Percentiles rank a stretch among this genome's conserved stretches.
Evolutionary conservation across 2,797 vertebrate species (phyloP).

Genomic region (Xiphorhynchus erythropygius): DNA sequence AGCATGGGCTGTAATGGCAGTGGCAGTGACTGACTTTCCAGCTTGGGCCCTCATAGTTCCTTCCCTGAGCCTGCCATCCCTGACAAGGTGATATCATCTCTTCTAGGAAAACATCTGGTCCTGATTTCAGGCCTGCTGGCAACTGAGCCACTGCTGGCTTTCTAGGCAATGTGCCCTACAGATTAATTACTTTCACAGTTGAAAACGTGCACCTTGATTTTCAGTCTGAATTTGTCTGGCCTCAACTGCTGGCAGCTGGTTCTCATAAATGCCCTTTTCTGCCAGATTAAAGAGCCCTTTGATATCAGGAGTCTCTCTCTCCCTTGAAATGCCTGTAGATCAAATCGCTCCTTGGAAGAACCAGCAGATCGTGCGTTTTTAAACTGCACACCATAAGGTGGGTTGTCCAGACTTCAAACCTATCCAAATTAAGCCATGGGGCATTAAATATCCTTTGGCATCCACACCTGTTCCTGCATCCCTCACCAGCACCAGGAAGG

Average conservation of each 20-base stretch:
- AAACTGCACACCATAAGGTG: not conserved
- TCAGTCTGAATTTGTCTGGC: slow-evolving; percentile 40
- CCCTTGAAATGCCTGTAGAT: slow-evolving; percentile 37
- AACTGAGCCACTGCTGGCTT: fast-evolving
- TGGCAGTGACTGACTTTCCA: fast-evolving
- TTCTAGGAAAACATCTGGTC: slow-evolving; percentile 50
- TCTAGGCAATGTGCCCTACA: not conserved
- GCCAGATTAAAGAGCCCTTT: slow-evolving; percentile 53
- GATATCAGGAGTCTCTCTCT: slow-evolving; percentile 16
- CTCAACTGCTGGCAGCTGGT: slow-evolving; percentile 44
- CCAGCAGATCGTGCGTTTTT: not conserved
- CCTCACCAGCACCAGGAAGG: not conserved
- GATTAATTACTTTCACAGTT: slow-evolving; percentile 67
- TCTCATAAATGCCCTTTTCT: slow-evolving; percentile 52
- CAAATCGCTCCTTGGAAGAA: not conserved
- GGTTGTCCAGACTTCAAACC: not conserved
- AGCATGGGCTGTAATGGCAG: not conserved
- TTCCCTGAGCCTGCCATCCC: not conserved
- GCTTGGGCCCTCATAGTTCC: fast-evolving
- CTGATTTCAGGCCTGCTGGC: not conserved
- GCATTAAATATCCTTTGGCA: not conserved
- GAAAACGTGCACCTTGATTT: slow-evolving; percentile 60
- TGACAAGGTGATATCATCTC: slow-evolving; percentile 11
- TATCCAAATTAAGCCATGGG: not conserved
- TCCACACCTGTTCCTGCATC: not conserved